Evolutionary conservation across 1,140 invertebrate species (phyloP), one percentile per base, ranked within the genome.

Genomic region (Coenobita brevimanus): DNA sequence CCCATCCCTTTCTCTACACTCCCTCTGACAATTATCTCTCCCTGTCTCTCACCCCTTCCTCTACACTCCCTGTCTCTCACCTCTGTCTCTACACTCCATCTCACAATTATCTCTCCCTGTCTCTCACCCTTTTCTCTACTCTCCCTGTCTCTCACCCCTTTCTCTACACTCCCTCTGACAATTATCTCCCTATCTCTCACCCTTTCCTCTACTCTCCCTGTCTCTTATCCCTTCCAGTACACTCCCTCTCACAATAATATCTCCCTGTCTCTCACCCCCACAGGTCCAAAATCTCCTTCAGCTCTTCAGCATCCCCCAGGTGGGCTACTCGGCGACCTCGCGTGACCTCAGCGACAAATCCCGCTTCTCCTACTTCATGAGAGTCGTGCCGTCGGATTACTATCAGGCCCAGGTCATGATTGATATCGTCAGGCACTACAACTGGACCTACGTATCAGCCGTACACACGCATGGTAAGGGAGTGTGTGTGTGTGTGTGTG

Each of bases 401-500:
- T 96, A 96, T 92, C 96, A 97, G 93, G 96, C 96, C 1, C 94
- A 95, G 91, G 95, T 96, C 33, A 94, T 97, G 91, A 93, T 96
- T 62, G 95, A 96, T 91, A 92, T 97, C 50, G 94, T 97, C 8
- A 92, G 93, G 87, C 92, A 94, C 81, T 95, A 95, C 92, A 96
- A 96, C 92, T 97, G 96, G 96, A 97, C 95, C 1, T 97, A 97
- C 91, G 95, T 97, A 3, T 96, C 95, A 21, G 95, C 95, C n/a
- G 94, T 97, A 60, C 95, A 96, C 92, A 96, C 96, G 2, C 95
- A 97, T 92, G 96, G 96, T 97, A 91, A 93, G 93, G 79, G 8
- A n/a, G n/a, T n/a, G n/a, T n/a, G n/a, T n/a, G n/a, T n/a, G n/a
- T n/a, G n/a, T n/a, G n/a, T n/a, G n/a, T n/a, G n/a, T n/a, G n/a